Evolutionary conservation across 2,797 vertebrate species (phyloP), one percentile per base, ranked within the genome.

Genomic region (Brachyrhaphis roseni): DNA sequence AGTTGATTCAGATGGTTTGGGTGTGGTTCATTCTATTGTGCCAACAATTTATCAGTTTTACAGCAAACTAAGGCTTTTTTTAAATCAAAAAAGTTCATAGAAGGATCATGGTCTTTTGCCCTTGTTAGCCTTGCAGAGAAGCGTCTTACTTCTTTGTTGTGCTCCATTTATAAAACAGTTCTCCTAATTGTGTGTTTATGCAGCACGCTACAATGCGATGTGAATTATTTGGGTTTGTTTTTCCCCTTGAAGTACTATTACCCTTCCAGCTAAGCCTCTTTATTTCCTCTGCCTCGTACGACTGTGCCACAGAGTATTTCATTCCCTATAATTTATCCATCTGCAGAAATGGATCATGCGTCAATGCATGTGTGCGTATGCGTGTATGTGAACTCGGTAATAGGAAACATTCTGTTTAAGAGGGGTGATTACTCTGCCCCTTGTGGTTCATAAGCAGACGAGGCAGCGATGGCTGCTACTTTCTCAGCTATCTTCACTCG

Each of bases 191-290:
- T 91, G 88, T 91, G 86, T 89, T 91, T 89, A 80, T 84, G 80
- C 87, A 86, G 86, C 66, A 53, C 47, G 81, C 80, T 68, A 76
- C 77, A 47, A 84, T 84, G 83, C 90, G 86, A 90, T 86, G 88
- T 88, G 84, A 93, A 92, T 87, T 86, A 89, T 91, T 89, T 84
- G 85, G 72, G 79, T 88, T 92, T 93, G 88, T 89, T 86, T 90
- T 76, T 34, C 81, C 80, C 7, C 75, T 68, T 72, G 77, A 90
- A 70, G 75, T 78, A 88, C 75, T 84, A 84, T 91, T 89, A 91
- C 86, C 86, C 88, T 79, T 80, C 78, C 0, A 86, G 90, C 87
- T 88, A 82, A 90, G 87, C 88, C 86, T 89, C 88, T 88, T 90
- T 87, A 87, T 91, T 92, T 89, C 92, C 86, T 89, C 76, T 82